Percentiles rank a stretch among this genome's conserved stretches.
These are phyloP conservation scores for Tetragnatha montana DNA, from an alignment of 2,888 invertebrate genomes.

Conservation along the genomic window DNA sequence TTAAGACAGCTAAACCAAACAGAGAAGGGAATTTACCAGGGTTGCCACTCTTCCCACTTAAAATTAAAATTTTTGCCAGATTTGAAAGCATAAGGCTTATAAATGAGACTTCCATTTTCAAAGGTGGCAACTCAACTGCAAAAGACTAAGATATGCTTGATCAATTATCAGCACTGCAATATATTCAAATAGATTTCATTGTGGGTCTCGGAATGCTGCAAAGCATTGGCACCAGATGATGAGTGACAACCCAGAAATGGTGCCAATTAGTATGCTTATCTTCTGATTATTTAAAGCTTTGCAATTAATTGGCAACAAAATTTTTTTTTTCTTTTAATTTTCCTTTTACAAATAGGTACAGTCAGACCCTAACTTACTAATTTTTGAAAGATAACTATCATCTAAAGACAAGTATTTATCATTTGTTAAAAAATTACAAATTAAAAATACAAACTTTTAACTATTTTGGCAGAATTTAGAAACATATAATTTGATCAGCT, in stretches of 20 bases:
- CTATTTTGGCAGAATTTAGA: too few species aligned
- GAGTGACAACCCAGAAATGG: constrained; percentile 65
- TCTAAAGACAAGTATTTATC: too few species aligned
- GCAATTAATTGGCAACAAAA: neutral
- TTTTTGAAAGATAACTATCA: too few species aligned
- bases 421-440: too few species aligned
- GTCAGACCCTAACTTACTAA: too few species aligned
- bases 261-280: neutral
- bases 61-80: constrained; percentile 24
- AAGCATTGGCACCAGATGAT: constrained; percentile 13
- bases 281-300: neutral
- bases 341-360: neutral
- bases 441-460: too few species aligned
- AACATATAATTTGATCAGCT: too few species aligned
- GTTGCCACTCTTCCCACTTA: constrained; percentile 57
- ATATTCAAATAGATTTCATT: neutral
- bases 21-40: constrained; percentile 37
- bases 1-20: neutral
- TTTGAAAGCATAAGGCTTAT: constrained; percentile 30
- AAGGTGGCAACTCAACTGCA: neutral
- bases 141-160: neutral
- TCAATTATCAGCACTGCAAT: neutral
- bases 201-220: neutral
- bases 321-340: too few species aligned
- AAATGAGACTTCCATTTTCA: neutral